phyloP scores from a whole-genome alignment of 2,113 vertebrate species.

The Lepus europaeus region DNA sequence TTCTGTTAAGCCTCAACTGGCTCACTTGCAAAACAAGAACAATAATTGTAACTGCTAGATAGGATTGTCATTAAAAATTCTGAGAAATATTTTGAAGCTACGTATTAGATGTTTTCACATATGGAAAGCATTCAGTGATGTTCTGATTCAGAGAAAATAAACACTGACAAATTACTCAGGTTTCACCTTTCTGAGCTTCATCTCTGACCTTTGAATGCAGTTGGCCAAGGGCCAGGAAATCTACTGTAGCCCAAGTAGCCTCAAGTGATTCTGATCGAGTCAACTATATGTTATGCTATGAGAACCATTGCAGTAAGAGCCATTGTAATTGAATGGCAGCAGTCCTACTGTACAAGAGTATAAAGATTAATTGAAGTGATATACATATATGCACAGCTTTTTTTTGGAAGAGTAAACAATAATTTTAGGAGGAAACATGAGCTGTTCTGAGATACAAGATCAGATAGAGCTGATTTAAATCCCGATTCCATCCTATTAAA shows the following conservation, averaged over 20 bases:
- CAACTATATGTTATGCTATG: neutral
- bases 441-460: fast-evolving
- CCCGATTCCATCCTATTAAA: neutral
- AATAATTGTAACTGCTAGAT: neutral
- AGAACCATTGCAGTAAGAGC: fast-evolving
- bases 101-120: neutral
- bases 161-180: no score
- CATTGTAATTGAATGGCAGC: neutral
- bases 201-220: no score
- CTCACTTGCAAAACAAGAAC: neutral
- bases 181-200: neutral
- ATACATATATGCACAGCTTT: neutral
- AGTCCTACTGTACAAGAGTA: neutral
- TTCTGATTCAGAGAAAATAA: neutral
- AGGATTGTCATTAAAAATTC: neutral
- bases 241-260: neutral
- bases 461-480: neutral
- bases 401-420: neutral
- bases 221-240: no score
- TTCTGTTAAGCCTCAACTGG: neutral
- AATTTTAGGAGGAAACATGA: neutral
- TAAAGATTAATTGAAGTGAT: neutral
- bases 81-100: neutral
- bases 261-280: neutral
- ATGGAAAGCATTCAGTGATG: neutral